phyloP scores from a whole-genome alignment of 2,113 vertebrate species.

The Pampusana beccarii region DNA sequence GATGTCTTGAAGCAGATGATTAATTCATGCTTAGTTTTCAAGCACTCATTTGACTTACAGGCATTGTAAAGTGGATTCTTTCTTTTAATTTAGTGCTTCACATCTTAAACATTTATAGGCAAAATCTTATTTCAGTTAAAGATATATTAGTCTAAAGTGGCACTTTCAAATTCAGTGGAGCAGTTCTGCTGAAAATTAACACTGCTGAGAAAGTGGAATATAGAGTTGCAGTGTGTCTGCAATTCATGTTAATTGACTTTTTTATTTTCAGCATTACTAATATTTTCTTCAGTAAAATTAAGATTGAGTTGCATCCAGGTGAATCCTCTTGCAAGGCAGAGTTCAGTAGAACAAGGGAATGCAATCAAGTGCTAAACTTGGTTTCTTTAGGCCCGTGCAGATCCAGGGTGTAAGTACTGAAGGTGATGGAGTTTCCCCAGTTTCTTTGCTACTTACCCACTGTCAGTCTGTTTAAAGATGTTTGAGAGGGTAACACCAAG shows the following conservation, averaged over 20 bases:
- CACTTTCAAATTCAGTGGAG: background rate
- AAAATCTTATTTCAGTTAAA: background rate
- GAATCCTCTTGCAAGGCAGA: background rate
- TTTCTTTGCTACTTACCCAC: background rate
- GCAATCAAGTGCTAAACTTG: background rate
- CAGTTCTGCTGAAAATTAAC: background rate
- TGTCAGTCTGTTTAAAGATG: background rate
- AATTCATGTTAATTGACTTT: background rate
- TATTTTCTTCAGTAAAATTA: background rate
- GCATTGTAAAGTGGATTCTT: background rate
- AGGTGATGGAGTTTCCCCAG: background rate
- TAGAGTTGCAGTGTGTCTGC: background rate
- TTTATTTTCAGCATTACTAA: background rate
- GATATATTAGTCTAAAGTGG: background rate
- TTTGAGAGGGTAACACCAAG: background rate
- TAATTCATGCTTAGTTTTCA: slow-evolving; percentile 29
- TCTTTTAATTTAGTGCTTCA: slow-evolving; percentile 6
- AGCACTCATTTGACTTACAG: background rate
- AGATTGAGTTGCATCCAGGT: background rate
- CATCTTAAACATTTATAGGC: background rate
- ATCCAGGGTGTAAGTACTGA: background rate
- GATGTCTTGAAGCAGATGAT: slow-evolving; percentile 30
- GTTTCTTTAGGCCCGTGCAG: background rate
- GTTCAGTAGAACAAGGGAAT: background rate
- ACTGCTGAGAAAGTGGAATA: background rate